Base-by-base conservation (phyloP, 2,113 vertebrate species). In the Malurus elegans region DNA sequence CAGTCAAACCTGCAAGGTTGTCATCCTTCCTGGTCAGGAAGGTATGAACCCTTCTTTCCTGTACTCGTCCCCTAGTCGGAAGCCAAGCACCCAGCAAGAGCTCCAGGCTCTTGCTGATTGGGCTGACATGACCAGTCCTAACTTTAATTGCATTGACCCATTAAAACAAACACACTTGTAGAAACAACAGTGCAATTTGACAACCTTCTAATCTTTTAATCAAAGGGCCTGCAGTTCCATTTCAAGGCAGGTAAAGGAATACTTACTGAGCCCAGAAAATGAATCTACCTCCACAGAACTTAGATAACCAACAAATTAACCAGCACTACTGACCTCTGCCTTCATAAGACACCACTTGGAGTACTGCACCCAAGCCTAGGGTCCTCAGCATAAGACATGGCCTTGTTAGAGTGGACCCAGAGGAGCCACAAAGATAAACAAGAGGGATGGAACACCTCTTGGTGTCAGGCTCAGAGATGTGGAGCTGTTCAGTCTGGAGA, bases 161-260 rank as follows among this genome's bases (percentile, higher is more conserved):
- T 64, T 47, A 24, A 32, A 24, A 78, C 12, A 44, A 57, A 47
- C 69, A 85, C 50, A 92, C 28, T 53, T 88, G 42, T 28, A 81
- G 57, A 80, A 94, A 29, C 29, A 95, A 90, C 31, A 81, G 31
- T 91, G 57, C 93, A 90, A 94, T 97, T 83, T 93, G 86, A 95
- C 94, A 95, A 93, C 69, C 66, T 89, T 89, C 86, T 94, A 95
- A 93, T 92, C 74, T 90, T 57, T 96, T 91, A 79, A 91, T 95
- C 56, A 88, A 87, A 94, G n/a, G 18, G 15, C 23, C 34, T 2
- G 0, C 28, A 72, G 72, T 92, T 92, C 38, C 64, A 29, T 93
- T 94, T 95, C 65, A 76, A 91, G 70, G 86, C 44, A 93, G 64
- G 44, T 87, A 58, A 71, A 88, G 20, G 51, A 95, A 88, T 64